Base-by-base conservation (phyloP, 2,888 invertebrate species). In the Heteromyza rotundicornis region DNA sequence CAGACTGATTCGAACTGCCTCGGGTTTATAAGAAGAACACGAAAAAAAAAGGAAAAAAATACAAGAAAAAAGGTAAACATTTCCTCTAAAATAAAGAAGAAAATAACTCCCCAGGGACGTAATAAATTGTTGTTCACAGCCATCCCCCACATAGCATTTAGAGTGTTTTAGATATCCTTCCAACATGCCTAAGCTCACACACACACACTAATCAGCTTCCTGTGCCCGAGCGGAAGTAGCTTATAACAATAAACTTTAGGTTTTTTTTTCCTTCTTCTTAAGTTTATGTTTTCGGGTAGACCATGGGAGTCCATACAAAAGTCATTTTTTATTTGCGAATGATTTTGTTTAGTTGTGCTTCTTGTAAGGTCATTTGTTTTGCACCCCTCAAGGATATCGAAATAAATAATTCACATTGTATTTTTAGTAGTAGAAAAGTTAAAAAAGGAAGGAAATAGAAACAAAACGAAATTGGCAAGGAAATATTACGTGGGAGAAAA, bases 321-420 rank as follows among this genome's bases (percentile, higher is more conserved):
- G 51, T 57, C 57, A 36, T 51, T 57, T 57, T 32, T 32, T 57
- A 22, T 44, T 56, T 16, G 23, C 8, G 8, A 8, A 23, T n/a
- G n/a, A 14, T 55, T 24, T 56, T 56, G 23, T 44, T 35, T 57
- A 8, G 32, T 40, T 49, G 10, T 19, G 40, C 14, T 40, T 40
- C n/a, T 40, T 66, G 70, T 68, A 63, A 70, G 68, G 67, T 68
- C 75, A 75, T 74, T 75, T 75, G 75, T 74, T 74, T 73, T 71
- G 72, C 40, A 10, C 40, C 70, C 75, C 75, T 75, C 72, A 74
- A 74, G 73, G 75, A 75, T 75, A 73, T 75, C 75, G 72, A 71
- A 70, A 75, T 75, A 68, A 71, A 75, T 74, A 74, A 74, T 74
- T 74, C 75, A 74, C 62, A 52, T 53, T 20, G 54, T 66, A 70